Base-by-base conservation (phyloP, 1,140 invertebrate genomes). In the Ceratosolen fusciceps region DNA sequence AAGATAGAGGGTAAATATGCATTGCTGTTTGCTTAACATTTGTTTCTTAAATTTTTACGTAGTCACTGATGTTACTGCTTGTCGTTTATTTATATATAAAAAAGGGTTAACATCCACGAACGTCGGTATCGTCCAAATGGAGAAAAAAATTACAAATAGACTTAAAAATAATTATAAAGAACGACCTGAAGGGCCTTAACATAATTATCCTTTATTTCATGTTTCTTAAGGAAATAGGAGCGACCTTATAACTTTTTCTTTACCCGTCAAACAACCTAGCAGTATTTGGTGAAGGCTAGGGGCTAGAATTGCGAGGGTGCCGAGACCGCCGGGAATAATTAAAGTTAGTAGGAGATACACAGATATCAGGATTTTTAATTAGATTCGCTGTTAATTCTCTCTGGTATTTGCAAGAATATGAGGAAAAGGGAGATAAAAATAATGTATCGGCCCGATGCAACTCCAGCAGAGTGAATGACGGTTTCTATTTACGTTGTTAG, bases 271-370 rank as follows among this genome's bases (percentile, higher is more conserved):
- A 88, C 86, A 85, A 88, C 87, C 87, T 87, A 88, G 86, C 83
- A 84, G 87, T 86, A 88, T 90, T 90, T 90, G 88, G 88, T 90
- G 85, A 86, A 86, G 87, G 87, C 86, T 89, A 89, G 84, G 83
- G 65, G 86, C 87, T 87, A 87, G 88, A 90, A 87, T 89, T 89
- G 88, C 85, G 81, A 82, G 80, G 87, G 74, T 34, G 65, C 79
- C 74, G 68, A 80, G 79, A 80, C 79, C 84, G 85, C 84, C 85
- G 82, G 34, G 81, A 83, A 77, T 39, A 78, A 62, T 49, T 34
- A 47, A 78, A 62, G 26, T 47, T 43, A 65, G 72, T 29, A 7
- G 67, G 56, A 52, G 19, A 8, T 47, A 71, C 21, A 29, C 29
- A 39, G 34, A 34, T n/a, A 8, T 39, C 26, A 19, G 47, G n/a